phyloP scores from a whole-genome alignment of 2,888 invertebrate genomes.

The Mythimna impura region DNA sequence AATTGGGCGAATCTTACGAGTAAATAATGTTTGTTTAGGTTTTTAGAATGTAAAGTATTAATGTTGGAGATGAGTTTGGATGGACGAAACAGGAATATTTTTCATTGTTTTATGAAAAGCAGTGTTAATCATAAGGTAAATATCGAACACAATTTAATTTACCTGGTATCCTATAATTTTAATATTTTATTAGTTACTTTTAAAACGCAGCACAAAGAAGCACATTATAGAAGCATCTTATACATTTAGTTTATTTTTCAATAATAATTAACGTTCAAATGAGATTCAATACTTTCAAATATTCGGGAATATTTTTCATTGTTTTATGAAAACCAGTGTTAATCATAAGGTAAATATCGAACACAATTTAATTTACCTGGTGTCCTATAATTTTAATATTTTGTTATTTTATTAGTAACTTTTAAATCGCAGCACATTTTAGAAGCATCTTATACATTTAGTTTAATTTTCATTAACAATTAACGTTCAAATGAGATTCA shows the following conservation, averaged over 20 bases:
- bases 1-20: too few relatives aligned
- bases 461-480: not conserved
- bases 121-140: not conserved
- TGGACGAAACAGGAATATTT: slow-evolving; percentile 6
- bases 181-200: too few relatives aligned
- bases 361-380: not conserved
- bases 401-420: too few relatives aligned
- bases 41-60: not conserved
- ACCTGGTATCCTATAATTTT: not conserved
- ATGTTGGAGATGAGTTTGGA: not conserved
- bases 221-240: not conserved
- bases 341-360: not conserved
- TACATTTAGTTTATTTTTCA: not conserved
- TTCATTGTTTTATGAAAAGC: slow-evolving; percentile 7
- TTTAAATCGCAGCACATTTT: not conserved
- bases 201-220: too few relatives aligned
- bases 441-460: not conserved
- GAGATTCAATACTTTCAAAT: not conserved
- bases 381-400: not conserved
- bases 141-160: not conserved
- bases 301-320: not conserved
- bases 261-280: not conserved
- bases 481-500: not conserved
- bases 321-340: not conserved
- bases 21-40: slow-evolving; percentile 13